Percentiles rank a stretch among this genome's conserved stretches.
Conservation (phyloP, 37 sponge, comb jelly and placozoan species). For the Eunapius fragilis region DNA sequence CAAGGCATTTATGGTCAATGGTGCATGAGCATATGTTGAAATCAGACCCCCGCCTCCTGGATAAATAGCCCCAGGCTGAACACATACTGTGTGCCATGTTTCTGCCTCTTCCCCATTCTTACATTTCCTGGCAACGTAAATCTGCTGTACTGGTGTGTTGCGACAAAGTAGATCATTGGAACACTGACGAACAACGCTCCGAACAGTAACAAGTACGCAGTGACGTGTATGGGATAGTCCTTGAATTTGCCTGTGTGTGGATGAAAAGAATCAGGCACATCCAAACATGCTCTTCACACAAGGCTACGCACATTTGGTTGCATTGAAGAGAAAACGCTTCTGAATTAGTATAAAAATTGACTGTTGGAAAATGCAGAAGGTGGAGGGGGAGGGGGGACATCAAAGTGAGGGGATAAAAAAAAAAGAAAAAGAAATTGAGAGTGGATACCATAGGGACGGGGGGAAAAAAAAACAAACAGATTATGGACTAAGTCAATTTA, state of each 20-base stretch:
- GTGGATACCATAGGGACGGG: too few relatives aligned
- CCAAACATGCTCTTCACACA: background rate
- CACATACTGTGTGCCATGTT: too few relatives aligned
- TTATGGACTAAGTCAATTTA: background rate
- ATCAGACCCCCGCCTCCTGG: too few relatives aligned
- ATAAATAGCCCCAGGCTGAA: too few relatives aligned
- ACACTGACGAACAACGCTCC: conserved; percentile 82
- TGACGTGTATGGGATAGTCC: conserved; percentile 65
- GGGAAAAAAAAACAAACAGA: too few relatives aligned
- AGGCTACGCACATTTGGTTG: conserved; percentile 32
- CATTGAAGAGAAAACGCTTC: conserved; percentile 69
- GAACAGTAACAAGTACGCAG: conserved; percentile 75
- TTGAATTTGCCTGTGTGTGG: conserved; percentile 58
- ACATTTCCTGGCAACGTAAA: conserved; percentile 55
- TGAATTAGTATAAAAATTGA: conserved; percentile 69
- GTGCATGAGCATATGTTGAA: too few relatives aligned
- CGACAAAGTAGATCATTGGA: conserved; percentile 42
- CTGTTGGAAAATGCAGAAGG: conserved; percentile 17
- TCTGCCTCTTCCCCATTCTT: too few relatives aligned
- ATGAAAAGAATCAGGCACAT: too few relatives aligned
- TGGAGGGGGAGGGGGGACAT: background rate
- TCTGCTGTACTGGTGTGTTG: background rate
- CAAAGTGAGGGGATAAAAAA: background rate
- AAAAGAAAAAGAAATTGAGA: background rate
- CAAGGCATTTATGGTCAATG: too few relatives aligned